Conservation (phyloP, 2,113 vertebrate genomes). For the Corydoras maculifer region DNA sequence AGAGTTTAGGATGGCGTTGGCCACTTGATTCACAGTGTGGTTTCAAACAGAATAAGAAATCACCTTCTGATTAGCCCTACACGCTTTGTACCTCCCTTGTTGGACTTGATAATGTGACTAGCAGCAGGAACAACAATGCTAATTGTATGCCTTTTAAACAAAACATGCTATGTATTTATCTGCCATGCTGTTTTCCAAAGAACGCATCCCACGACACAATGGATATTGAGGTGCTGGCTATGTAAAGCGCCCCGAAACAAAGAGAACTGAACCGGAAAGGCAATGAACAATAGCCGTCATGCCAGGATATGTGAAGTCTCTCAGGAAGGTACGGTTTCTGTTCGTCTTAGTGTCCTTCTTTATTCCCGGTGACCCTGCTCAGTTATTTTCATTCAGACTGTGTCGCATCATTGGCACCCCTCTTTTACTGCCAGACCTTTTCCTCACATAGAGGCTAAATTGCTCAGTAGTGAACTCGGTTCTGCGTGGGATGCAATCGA, state of each 20-base stretch:
- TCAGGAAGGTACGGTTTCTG: constrained; percentile 3
- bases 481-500: constrained; percentile 20
- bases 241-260: not conserved
- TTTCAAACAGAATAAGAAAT: constrained; percentile 29
- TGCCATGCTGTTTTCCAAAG: constrained; percentile 29
- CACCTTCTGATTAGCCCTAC: not conserved
- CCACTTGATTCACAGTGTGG: constrained; percentile 47
- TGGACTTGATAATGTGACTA: constrained; percentile 38
- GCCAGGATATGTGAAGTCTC: constrained; percentile 19
- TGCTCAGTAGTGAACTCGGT: constrained; percentile 27
- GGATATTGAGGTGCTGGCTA: not conserved
- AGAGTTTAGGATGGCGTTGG: constrained; percentile 37
- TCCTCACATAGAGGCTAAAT: constrained; percentile 14
- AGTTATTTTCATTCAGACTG: constrained; percentile 8
- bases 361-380: too few species aligned
- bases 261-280: constrained; percentile 1
- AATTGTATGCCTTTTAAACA: constrained; percentile 1
- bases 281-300: constrained; percentile 11
- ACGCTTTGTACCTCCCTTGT: constrained; percentile 36
- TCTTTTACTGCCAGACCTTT: constrained; percentile 20
- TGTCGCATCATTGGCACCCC: constrained; percentile 16
- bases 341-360: not conserved
- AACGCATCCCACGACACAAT: constrained; percentile 22
- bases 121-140: constrained; percentile 40
- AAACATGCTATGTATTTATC: constrained; percentile 27